Base-by-base conservation (phyloP, 1,140 invertebrate genomes). In the Apocrypta bakeri region DNA sequence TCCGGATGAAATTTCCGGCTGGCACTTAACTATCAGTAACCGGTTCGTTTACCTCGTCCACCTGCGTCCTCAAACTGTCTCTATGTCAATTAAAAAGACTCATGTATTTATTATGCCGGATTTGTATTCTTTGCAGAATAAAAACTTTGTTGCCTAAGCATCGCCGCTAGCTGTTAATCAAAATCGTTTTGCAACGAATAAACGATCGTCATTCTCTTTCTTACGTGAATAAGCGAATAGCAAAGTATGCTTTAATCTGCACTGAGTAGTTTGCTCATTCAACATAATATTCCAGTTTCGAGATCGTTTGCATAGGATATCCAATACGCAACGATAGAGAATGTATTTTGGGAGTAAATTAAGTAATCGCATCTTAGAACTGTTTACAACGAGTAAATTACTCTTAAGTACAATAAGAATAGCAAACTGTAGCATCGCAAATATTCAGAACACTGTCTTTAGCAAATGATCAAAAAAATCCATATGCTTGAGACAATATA, bases 21-120 rank as follows among this genome's bases (percentile, higher is more conserved):
- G n/a, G 33, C 33, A 37, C 42, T 78, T 29, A 42, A 68, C 31
- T 78, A 42, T 78, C 37, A 69, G 64, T 48, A 78, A 78, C 64
- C 12, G 64, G 40, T 78, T 68, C 64, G 31, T 48, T 68, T 78
- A 69, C 71, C 71, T 42, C 37, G 29, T 33, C 17, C 68, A 69
- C 68, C 68, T 69, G 68, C 48, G 48, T 17, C 21, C 21, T 56
- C 7, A 37, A 9, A 37, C 12, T 48, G 42, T 48, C 12, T 48
- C 12, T 17, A 48, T 56, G 3, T 7, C 17, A 48, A 48, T 48
- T 12, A 56, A 56, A n/a, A 17, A 56, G 21, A 56, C 21, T 17
- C n/a, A 21, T 17, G 40, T 17, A 17, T 48, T 12, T 48, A n/a
- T 48, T 48, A 48, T 48, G 48, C 14, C 6, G 3, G 17, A 56